These are phyloP conservation scores for Mesochorus sp. DNA, from an alignment of 2,888 invertebrate species.

Conservation along the genomic window DNA sequence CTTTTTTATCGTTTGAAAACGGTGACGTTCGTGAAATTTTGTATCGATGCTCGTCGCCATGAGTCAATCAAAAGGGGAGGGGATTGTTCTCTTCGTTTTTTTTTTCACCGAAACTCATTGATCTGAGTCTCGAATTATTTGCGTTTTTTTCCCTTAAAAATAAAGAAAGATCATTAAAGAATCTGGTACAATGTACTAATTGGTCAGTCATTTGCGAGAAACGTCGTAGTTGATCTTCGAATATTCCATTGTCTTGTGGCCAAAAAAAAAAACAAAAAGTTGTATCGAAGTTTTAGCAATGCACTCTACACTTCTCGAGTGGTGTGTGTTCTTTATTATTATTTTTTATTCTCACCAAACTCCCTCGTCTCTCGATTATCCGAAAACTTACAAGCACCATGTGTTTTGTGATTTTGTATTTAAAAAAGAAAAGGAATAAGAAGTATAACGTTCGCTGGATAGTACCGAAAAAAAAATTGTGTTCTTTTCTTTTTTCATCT, in stretches of 20 bases:
- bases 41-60: conserved; percentile 47
- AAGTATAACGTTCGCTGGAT: not conserved
- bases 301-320: not conserved
- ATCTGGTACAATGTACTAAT: not conserved
- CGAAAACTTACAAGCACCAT: not conserved
- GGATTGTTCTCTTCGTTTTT: not conserved
- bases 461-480: no score
- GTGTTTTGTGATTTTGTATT: conserved; percentile 13
- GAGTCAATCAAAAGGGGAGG: no score
- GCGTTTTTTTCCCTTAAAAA: no score
- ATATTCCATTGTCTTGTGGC: not conserved
- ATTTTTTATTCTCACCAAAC: not conserved
- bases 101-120: not conserved
- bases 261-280: not conserved
- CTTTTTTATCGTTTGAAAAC: not conserved
- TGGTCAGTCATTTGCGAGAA: not conserved
- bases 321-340: not conserved
- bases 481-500: conserved; percentile 9
- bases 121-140: no score
- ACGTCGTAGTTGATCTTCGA: not conserved
- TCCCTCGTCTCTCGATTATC: not conserved
- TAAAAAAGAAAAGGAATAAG: not conserved
- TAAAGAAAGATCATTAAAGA: no score
- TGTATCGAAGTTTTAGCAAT: no score
- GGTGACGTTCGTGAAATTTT: conserved; percentile 44